Percentiles rank a stretch among this genome's conserved stretches.
These are phyloP conservation scores for Limnephilus rhombicus DNA, from an alignment of 2,888 invertebrate genomes.

Conservation along the genomic window DNA sequence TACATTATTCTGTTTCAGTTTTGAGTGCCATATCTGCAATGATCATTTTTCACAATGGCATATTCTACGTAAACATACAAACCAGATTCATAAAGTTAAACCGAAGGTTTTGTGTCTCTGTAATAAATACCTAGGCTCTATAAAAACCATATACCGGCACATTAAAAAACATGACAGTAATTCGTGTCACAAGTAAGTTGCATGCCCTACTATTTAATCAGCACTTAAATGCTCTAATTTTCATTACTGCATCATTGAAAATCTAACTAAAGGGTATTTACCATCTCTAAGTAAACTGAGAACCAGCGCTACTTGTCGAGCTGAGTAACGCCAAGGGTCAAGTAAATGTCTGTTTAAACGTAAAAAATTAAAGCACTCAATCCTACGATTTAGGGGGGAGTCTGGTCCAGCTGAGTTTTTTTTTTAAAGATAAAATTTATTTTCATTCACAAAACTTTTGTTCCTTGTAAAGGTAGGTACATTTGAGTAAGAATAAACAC, in stretches of 20 bases:
- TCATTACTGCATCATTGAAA: not conserved
- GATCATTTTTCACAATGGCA: slow-evolving; percentile 52
- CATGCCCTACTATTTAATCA: not conserved
- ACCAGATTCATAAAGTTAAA: slow-evolving; percentile 44
- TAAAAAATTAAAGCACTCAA: too few relatives aligned
- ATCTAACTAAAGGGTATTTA: not conserved
- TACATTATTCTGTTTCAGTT: slow-evolving; percentile 43
- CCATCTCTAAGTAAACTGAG: too few relatives aligned
- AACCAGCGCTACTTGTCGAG: too few relatives aligned
- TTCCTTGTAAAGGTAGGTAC: too few relatives aligned
- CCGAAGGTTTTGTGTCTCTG: slow-evolving; percentile 59
- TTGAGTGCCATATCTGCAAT: slow-evolving; percentile 56
- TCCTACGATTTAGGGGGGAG: too few relatives aligned
- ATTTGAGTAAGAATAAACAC: too few relatives aligned
- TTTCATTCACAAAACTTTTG: too few relatives aligned
- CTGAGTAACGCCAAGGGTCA: too few relatives aligned
- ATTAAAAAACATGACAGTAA: slow-evolving; percentile 51
- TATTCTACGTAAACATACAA: slow-evolving; percentile 48
- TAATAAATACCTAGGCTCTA: slow-evolving; percentile 55
- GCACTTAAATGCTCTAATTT: not conserved
- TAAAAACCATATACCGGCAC: slow-evolving; percentile 52
- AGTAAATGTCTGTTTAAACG: too few relatives aligned
- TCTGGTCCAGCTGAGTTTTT: too few relatives aligned
- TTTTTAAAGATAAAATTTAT: too few relatives aligned
- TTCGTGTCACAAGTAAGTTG: not conserved